Evolutionary conservation across 1,140 invertebrate genomes (phyloP).

Genomic region (Rhagoletis pomonella): DNA sequence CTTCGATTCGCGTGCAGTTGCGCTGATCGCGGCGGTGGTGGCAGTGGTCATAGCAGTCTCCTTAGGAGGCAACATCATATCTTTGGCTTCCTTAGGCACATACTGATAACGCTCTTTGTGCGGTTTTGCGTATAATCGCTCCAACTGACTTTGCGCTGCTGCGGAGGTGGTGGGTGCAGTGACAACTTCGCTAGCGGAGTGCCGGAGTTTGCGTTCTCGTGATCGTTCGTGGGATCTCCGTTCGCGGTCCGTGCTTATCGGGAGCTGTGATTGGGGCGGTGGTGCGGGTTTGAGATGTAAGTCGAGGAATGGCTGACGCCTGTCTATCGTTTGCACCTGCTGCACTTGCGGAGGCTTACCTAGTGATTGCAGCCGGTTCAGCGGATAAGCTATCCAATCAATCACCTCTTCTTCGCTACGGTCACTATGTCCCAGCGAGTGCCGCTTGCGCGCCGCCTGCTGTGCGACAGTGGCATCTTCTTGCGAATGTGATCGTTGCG

Average conservation of each 20-base stretch:
- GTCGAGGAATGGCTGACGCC: slow-evolving; percentile 52
- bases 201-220: slow-evolving; percentile 64
- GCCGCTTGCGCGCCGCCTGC: slow-evolving; percentile 65
- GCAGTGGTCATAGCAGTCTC: slow-evolving; percentile 41
- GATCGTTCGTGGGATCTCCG: slow-evolving; percentile 63
- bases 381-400: slow-evolving; percentile 73
- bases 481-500: slow-evolving; percentile 70
- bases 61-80: slow-evolving; percentile 56
- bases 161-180: slow-evolving; percentile 54
- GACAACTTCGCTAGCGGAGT: slow-evolving; percentile 70
- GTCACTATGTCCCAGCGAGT: slow-evolving; percentile 69
- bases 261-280: slow-evolving; percentile 53
- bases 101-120: slow-evolving; percentile 73
- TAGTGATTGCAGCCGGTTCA: slow-evolving; percentile 68
- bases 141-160: slow-evolving; percentile 61
- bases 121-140: slow-evolving; percentile 69
- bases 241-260: slow-evolving; percentile 62
- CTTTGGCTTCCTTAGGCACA: slow-evolving; percentile 65
- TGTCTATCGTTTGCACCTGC: slow-evolving; percentile 31
- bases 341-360: slow-evolving; percentile 61
- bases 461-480: slow-evolving; percentile 62
- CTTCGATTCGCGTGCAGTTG: slow-evolving; percentile 60
- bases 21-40: slow-evolving; percentile 10
- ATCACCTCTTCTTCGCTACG: slow-evolving; percentile 64
- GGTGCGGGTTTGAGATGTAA: slow-evolving; percentile 52